A percentile compares a stretch with the other conserved stretches of the same genome.
These are phyloP conservation scores for Coptodon bakossiorum DNA, from an alignment of 2,113 vertebrate genomes.

Conservation along the genomic window DNA sequence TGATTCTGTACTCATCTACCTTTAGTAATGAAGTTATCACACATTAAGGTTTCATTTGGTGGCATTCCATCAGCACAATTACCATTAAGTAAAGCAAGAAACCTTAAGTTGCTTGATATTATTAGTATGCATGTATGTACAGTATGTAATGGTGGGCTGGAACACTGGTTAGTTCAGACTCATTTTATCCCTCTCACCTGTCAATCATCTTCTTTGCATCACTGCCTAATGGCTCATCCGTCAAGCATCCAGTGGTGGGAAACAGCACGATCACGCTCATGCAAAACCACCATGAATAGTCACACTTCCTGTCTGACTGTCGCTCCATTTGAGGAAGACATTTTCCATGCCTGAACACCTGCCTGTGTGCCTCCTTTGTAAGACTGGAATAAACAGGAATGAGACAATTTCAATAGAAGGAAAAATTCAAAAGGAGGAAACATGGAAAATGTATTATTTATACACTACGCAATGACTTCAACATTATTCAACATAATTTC, in stretches of 20 bases:
- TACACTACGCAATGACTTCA: not conserved
- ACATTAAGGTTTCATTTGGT: not conserved
- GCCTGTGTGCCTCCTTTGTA: not conserved
- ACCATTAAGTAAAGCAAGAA: no score
- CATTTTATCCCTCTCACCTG: not conserved
- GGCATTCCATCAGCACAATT: no score
- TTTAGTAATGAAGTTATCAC: not conserved
- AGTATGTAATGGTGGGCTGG: not conserved
- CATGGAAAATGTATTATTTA: not conserved
- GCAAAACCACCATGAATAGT: not conserved
- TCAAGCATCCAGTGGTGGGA: not conserved
- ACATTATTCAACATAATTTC: not conserved
- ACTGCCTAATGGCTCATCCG: not conserved
- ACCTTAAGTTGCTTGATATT: not conserved
- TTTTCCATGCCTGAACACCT: not conserved
- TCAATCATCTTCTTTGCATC: not conserved
- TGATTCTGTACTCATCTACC: not conserved
- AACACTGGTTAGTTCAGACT: not conserved
- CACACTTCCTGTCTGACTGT: not conserved
- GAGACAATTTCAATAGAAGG: not conserved
- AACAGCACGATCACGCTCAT: not conserved
- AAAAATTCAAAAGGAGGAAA: not conserved
- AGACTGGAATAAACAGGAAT: not conserved
- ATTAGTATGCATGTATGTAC: not conserved
- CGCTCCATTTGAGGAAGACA: not conserved